Evolutionary conservation across 2,113 vertebrate species (phyloP), one percentile per base, ranked within the genome.

Genomic region (Fregata magnificens): DNA sequence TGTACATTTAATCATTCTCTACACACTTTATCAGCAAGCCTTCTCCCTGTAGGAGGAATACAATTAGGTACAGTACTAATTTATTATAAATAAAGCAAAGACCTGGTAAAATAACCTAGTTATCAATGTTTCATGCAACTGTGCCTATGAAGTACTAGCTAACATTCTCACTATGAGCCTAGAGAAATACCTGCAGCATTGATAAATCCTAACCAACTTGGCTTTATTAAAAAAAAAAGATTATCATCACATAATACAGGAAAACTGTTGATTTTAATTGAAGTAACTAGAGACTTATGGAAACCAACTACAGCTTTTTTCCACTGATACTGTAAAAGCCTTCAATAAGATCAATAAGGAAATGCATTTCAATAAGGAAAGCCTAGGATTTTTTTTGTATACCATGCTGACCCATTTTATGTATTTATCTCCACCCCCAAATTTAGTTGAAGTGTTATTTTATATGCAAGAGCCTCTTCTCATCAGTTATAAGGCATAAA

Each of bases 31-130:
- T 86, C 96, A 96, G 96, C 97, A 95, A 97, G 95, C 71, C 96
- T 97, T 97, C 91, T 97, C 94, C 95, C 97, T 88, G 91, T 96
- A 95, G 96, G 95, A 93, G 96, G 93, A 98, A 97, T 80, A 98
- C 94, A 98, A 98, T 98, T 98, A 89, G 69, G 95, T 95, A 95
- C 86, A 95, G 94, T 81, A 96, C 86, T 97, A 93, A 98, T 98
- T 98, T 96, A 97, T 98, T 97, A 97, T 97, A 97, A 97, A 97
- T 97, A 97, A 96, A 97, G 93, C 63, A 96, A 96, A 97, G 95
- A 88, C 86, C 90, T 96, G 95, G 91, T 95, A 96, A 96, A 97
- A 97, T 94, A 97, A 96, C 94, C 95, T 94, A 96, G 96, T 96
- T 97, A 92, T 96, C 88, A 90, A 91, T 94, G 94, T 97, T 94